Evolutionary conservation across 2,888 invertebrate genomes (phyloP).

Genomic region (Cerastis leucographa): DNA sequence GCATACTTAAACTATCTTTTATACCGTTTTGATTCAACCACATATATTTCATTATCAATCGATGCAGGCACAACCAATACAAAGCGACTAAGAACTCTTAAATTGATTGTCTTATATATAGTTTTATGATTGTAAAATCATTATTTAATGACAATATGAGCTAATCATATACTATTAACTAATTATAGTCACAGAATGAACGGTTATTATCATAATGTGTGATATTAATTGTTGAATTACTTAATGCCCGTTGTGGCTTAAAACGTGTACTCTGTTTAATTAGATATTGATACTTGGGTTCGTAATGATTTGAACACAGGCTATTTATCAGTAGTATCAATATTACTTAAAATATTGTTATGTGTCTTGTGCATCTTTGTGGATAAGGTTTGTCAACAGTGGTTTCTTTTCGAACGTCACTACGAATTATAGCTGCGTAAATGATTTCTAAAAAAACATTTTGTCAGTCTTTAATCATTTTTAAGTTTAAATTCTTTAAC

Average conservation of each 20-base stretch:
- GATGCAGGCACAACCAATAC: constrained; percentile 29
- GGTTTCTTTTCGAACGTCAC: background rate
- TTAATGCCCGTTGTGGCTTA: constrained; percentile 43
- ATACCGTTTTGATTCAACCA: constrained; percentile 24
- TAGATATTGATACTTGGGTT: constrained; percentile 26
- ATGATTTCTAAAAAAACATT: background rate
- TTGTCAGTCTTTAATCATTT: background rate
- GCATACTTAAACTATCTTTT: constrained; percentile 42
- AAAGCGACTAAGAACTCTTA: constrained; percentile 68
- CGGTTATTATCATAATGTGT: constrained; percentile 59
- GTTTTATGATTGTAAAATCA: constrained; percentile 70
- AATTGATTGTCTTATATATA: constrained; percentile 76
- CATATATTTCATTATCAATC: constrained; percentile 47
- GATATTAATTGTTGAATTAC: constrained; percentile 59
- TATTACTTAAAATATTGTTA: constrained; percentile 13
- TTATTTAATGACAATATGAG: constrained; percentile 79
- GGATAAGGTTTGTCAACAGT: background rate
- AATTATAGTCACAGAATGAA: constrained; percentile 68
- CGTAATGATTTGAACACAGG: constrained; percentile 24
- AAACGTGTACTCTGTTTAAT: constrained; percentile 29
- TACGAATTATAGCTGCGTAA: background rate
- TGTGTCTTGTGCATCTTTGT: background rate
- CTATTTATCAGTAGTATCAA: constrained; percentile 32
- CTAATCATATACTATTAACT: constrained; percentile 79
- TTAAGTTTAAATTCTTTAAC: no score